Evolutionary conservation across 2,113 vertebrate genomes (phyloP).

Genomic region (Erythrocercus mccallii): DNA sequence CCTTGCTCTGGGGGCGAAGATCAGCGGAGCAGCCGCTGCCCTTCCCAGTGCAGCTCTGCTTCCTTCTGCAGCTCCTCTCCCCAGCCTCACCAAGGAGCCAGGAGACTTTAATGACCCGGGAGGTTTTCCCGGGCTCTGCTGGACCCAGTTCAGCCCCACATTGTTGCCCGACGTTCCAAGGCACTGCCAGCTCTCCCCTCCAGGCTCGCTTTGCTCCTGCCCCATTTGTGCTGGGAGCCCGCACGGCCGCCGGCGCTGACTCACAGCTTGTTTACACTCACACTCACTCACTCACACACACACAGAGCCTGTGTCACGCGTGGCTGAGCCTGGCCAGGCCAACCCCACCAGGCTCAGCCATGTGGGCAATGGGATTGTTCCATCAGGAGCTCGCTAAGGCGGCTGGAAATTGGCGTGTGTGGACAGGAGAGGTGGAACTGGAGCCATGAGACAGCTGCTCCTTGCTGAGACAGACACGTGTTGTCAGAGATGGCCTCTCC

Average conservation of each 20-base stretch:
- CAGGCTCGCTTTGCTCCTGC: background rate
- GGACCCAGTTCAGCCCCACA: background rate
- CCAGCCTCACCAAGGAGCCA: background rate
- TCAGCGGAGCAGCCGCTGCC: rapidly evolving
- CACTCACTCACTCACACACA: background rate
- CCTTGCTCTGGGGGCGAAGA: background rate
- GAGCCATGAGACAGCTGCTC: background rate
- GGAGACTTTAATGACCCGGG: rapidly evolving
- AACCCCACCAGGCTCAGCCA: background rate
- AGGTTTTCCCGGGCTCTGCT: background rate
- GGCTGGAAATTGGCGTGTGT: background rate
- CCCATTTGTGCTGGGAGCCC: background rate
- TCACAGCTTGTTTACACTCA: constrained; percentile 27
- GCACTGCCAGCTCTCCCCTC: background rate
- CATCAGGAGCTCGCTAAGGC: background rate
- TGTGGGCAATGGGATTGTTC: background rate
- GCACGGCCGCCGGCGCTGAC: background rate
- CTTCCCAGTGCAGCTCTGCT: background rate
- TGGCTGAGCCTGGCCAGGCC: background rate
- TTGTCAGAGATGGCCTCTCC: background rate
- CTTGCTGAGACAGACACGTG: background rate
- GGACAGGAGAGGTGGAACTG: background rate
- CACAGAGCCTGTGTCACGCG: background rate
- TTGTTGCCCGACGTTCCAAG: rapidly evolving
- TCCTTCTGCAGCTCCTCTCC: background rate